Evolutionary conservation across 1,140 invertebrate genomes (phyloP).

Genomic region (Choristoneura fumiferana): DNA sequence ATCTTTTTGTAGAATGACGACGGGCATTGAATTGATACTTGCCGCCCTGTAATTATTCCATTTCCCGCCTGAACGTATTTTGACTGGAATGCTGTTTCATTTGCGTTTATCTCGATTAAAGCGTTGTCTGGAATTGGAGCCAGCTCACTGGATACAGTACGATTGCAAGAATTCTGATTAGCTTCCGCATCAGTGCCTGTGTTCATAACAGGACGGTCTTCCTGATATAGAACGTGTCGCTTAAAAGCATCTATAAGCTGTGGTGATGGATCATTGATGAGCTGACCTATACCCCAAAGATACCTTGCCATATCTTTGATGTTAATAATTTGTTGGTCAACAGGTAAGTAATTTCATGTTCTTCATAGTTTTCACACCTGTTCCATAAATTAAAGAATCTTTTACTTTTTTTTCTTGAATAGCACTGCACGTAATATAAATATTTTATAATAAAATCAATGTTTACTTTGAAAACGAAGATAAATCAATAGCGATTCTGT

Average conservation of each 20-base stretch:
- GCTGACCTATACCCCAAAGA: constrained; percentile 32
- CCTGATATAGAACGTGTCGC: constrained; percentile 21
- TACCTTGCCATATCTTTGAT: constrained; percentile 27
- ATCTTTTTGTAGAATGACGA: constrained; percentile 19
- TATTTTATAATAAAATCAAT: too few relatives aligned
- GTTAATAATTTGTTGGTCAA: too few relatives aligned
- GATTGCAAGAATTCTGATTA: too few relatives aligned
- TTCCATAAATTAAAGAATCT: too few relatives aligned
- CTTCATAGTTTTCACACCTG: too few relatives aligned
- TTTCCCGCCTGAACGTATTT: constrained; percentile 25
- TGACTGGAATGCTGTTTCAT: constrained; percentile 2
- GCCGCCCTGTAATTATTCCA: not conserved
- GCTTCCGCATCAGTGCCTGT: too few relatives aligned
- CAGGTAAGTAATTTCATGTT: too few relatives aligned
- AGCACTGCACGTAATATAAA: too few relatives aligned
- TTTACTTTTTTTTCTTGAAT: too few relatives aligned
- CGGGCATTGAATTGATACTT: constrained; percentile 25
- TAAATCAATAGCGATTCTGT: too few relatives aligned
- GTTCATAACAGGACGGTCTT: not conserved
- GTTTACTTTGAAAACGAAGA: too few relatives aligned
- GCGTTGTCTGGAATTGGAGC: not conserved
- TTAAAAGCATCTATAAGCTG: constrained; percentile 28
- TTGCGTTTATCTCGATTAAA: not conserved
- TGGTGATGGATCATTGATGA: constrained; percentile 36
- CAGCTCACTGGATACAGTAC: not conserved